phyloP scores from a whole-genome alignment of 2,888 invertebrate genomes.

The Abrostola tripartita region DNA sequence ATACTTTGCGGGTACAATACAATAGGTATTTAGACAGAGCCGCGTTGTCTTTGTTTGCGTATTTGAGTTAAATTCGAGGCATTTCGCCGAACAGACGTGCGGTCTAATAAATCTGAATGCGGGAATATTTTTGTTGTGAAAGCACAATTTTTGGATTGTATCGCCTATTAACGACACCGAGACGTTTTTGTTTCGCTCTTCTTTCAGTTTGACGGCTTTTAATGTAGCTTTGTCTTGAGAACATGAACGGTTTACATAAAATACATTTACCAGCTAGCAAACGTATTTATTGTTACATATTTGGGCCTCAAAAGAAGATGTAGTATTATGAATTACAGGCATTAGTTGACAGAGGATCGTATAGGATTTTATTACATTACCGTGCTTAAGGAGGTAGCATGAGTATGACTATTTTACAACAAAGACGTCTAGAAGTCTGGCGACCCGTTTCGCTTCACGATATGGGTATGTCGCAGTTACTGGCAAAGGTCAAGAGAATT shows the following conservation, averaged over 20 bases:
- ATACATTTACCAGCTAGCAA: background rate
- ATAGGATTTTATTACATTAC: too few relatives aligned
- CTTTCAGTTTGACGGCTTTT: background rate
- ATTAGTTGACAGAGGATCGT: too few relatives aligned
- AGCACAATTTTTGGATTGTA: constrained; percentile 20
- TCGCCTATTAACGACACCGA: constrained; percentile 13
- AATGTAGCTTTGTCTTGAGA: background rate
- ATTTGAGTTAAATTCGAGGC: constrained; percentile 24
- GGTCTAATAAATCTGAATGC: constrained; percentile 38
- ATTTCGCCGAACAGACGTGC: constrained; percentile 10
- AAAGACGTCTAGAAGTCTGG: too few relatives aligned
- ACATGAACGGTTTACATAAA: background rate
- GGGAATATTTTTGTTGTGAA: constrained; percentile 22
- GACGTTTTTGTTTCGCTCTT: constrained; percentile 15
- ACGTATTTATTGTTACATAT: background rate
- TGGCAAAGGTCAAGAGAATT: too few relatives aligned
- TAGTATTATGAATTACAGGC: too few relatives aligned
- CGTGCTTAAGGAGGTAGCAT: too few relatives aligned
- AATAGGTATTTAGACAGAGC: constrained; percentile 33
- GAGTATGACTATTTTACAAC: too few relatives aligned
- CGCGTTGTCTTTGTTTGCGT: constrained; percentile 7
- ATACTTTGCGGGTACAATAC: constrained; percentile 22
- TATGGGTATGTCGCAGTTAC: too few relatives aligned
- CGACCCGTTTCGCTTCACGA: too few relatives aligned
- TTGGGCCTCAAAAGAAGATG: background rate